Evolutionary conservation across 1,140 invertebrate genomes (phyloP).

Genomic region (Lepeophtheirus salmonis): DNA sequence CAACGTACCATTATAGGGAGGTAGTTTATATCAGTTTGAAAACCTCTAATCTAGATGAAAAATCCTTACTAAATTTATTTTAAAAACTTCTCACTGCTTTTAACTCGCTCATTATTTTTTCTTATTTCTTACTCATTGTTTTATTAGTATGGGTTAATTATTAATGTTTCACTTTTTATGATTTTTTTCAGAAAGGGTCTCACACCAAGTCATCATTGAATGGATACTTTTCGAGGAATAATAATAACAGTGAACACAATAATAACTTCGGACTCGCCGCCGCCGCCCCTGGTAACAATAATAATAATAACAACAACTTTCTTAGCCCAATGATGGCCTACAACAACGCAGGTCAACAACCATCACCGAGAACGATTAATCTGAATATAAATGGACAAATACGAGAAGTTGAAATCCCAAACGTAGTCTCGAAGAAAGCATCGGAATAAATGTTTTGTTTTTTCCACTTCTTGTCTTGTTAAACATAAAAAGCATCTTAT

Average conservation of each 20-base stretch:
- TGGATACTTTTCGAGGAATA: background rate
- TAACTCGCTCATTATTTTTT: too few relatives aligned
- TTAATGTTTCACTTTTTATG: too few relatives aligned
- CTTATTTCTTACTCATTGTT: too few relatives aligned
- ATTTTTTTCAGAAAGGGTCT: background rate
- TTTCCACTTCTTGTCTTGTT: too few relatives aligned
- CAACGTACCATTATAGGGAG: too few relatives aligned
- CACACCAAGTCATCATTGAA: background rate
- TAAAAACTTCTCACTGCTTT: too few relatives aligned
- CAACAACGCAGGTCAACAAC: background rate
- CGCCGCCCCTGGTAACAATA: background rate
- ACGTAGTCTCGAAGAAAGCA: constrained; percentile 1
- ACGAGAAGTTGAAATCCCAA: constrained; percentile 12
- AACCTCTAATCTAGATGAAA: too few relatives aligned
- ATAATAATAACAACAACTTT: background rate
- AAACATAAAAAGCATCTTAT: too few relatives aligned
- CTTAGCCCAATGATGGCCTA: background rate
- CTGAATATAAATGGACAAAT: constrained; percentile 10
- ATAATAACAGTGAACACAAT: background rate
- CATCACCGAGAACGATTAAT: constrained; percentile 2
- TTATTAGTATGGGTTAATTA: too few relatives aligned
- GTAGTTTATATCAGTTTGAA: too few relatives aligned
- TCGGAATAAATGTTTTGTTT: too few relatives aligned
- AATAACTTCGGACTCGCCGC: background rate
- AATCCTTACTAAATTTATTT: too few relatives aligned